These are phyloP conservation scores for Tichodroma muraria DNA, from an alignment of 2,113 vertebrate species.

Conservation along the genomic window DNA sequence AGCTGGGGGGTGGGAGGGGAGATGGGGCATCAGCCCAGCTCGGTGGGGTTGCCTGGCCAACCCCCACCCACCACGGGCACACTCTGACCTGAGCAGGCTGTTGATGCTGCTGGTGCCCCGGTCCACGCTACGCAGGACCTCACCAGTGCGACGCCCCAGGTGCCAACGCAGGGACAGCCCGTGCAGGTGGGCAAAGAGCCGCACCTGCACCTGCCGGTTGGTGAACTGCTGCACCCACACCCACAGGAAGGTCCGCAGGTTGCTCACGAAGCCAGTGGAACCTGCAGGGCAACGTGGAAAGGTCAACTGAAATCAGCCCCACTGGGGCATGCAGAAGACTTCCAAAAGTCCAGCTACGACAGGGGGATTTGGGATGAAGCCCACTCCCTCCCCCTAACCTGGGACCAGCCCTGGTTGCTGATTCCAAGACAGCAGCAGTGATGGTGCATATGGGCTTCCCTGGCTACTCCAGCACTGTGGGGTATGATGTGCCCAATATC, in stretches of 20 bases:
- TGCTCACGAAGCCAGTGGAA: constrained; percentile 87
- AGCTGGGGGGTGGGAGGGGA: constrained; percentile 69
- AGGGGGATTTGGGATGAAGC: background rate
- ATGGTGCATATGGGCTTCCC: background rate
- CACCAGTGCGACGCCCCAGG: constrained; percentile 87
- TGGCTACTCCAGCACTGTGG: accelerated
- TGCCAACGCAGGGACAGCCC: constrained; percentile 91
- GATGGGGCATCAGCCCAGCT: background rate
- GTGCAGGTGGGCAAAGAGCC: constrained; percentile 87
- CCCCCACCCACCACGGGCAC: accelerated
- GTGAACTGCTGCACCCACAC: constrained; percentile 96
- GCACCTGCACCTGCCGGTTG: constrained; percentile 82
- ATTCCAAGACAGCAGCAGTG: background rate
- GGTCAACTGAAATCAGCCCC: accelerated
- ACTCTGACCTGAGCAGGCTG: constrained; percentile 82
- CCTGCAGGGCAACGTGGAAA: constrained; percentile 26
- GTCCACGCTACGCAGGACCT: constrained; percentile 89
- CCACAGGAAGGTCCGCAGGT: constrained; percentile 91
- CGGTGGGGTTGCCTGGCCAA: accelerated
- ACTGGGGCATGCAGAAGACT: background rate
- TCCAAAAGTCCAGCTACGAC: background rate
- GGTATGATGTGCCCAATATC: background rate
- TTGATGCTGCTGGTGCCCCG: constrained; percentile 91
- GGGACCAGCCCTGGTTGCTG: background rate
- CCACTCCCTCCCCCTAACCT: accelerated